Conservation (phyloP, 30 jellyfish, hydroid and myxozoan species). For the Aurelia coerulea region DNA sequence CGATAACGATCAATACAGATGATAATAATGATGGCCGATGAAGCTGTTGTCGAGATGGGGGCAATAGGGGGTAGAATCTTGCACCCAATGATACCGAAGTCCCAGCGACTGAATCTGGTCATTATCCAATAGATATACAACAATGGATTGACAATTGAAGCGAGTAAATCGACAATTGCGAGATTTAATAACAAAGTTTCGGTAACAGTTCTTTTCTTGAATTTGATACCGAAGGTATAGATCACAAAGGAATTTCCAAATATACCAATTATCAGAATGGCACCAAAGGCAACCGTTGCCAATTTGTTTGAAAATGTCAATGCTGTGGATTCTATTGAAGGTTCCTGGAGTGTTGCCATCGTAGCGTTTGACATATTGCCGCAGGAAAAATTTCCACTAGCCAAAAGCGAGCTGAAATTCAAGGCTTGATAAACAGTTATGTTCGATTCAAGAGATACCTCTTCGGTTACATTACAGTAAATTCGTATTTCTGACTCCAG, state of each 20-base stretch:
- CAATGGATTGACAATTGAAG: slow-evolving; percentile 77
- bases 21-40: slow-evolving; percentile 73
- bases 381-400: too few relatives aligned
- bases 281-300: slow-evolving; percentile 35
- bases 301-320: slow-evolving; percentile 25
- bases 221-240: slow-evolving; percentile 44
- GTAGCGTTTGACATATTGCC: too few relatives aligned
- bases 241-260: slow-evolving; percentile 74
- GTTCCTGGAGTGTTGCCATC: too few relatives aligned
- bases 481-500: too few relatives aligned
- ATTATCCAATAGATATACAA: slow-evolving; percentile 65
- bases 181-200: slow-evolving; percentile 72
- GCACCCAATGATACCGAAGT: slow-evolving; percentile 89
- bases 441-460: too few relatives aligned
- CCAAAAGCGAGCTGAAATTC: too few relatives aligned
- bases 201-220: slow-evolving; percentile 72
- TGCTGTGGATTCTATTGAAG: neutral
- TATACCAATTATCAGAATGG: slow-evolving; percentile 66
- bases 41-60: slow-evolving; percentile 68
- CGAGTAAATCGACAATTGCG: slow-evolving; percentile 73
- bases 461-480: too few relatives aligned
- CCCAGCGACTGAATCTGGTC: slow-evolving; percentile 67
- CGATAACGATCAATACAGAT: slow-evolving; percentile 93
- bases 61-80: slow-evolving; percentile 74
- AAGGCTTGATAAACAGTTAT: too few relatives aligned